These are phyloP conservation scores for Plutomurus gul DNA, from an alignment of 1,140 invertebrate genomes.

Conservation along the genomic window DNA sequence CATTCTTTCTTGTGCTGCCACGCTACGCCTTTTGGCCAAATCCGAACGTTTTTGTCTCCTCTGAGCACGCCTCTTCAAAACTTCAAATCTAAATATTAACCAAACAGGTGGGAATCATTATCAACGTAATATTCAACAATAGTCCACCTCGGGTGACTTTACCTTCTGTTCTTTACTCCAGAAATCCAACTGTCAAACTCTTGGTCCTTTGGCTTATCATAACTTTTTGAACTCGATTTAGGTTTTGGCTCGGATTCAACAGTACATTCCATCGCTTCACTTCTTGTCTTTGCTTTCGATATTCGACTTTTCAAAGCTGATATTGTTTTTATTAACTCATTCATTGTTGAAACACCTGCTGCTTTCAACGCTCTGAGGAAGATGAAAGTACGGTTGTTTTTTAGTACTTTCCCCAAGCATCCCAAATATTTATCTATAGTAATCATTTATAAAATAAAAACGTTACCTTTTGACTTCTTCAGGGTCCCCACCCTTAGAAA, in stretches of 20 bases:
- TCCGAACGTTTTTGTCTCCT: constrained; percentile 80
- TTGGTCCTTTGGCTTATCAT: background rate
- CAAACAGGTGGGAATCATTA: too few relatives aligned
- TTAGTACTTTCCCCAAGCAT: too few relatives aligned
- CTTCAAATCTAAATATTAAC: constrained; percentile 61
- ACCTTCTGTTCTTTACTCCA: constrained; percentile 14
- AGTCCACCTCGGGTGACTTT: background rate
- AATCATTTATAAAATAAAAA: background rate
- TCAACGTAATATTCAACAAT: background rate
- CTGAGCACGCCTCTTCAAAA: constrained; percentile 69
- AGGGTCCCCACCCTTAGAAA: constrained; percentile 72
- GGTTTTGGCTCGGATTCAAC: background rate
- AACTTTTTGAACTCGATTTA: background rate
- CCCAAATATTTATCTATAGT: background rate
- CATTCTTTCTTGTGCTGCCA: constrained; percentile 90
- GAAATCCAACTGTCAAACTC: background rate
- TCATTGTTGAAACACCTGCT: constrained; percentile 64
- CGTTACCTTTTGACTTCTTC: constrained; percentile 69
- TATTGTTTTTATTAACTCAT: constrained; percentile 75
- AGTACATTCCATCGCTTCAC: background rate
- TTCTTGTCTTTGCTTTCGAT: constrained; percentile 73
- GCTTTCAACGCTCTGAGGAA: constrained; percentile 63
- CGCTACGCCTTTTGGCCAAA: constrained; percentile 84
- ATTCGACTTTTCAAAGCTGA: constrained; percentile 73
- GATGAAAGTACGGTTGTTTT: too few relatives aligned